Evolutionary conservation across 2,888 invertebrate genomes (phyloP).

Genomic region (Physocephala rufipes): DNA sequence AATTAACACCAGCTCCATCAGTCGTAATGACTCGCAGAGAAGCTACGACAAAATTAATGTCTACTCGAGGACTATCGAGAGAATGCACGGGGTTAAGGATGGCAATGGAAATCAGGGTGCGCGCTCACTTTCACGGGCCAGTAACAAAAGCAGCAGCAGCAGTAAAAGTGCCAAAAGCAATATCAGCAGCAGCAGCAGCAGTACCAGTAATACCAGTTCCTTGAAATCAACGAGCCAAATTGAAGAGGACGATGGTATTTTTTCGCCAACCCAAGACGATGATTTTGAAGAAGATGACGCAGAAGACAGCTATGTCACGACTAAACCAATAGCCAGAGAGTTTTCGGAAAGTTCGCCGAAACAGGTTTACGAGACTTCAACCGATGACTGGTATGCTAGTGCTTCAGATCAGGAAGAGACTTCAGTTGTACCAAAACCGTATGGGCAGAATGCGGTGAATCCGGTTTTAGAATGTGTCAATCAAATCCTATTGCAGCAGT

Average conservation of each 20-base stretch:
- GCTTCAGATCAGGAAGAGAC: constrained; percentile 80
- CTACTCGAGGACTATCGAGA: constrained; percentile 70
- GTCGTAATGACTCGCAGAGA: constrained; percentile 58
- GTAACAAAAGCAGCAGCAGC: constrained; percentile 30
- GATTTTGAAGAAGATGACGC: constrained; percentile 53
- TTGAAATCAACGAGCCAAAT: constrained; percentile 42
- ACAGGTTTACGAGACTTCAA: constrained; percentile 63
- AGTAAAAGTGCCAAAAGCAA: constrained; percentile 34
- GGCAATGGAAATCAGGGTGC: constrained; percentile 58
- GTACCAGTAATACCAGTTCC: constrained; percentile 42
- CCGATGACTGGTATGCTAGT: constrained; percentile 82
- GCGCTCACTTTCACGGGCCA: constrained; percentile 42
- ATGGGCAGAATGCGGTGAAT: constrained; percentile 74
- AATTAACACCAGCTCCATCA: constrained; percentile 59
- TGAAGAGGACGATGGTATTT: constrained; percentile 58
- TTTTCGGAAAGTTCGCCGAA: constrained; percentile 63
- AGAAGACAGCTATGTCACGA: background rate
- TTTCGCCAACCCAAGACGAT: constrained; percentile 56
- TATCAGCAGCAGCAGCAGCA: constrained; percentile 48
- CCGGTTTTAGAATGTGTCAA: constrained; percentile 88
- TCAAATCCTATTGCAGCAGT: constrained; percentile 81
- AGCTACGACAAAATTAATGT: constrained; percentile 62
- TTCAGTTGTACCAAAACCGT: constrained; percentile 51
- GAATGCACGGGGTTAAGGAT: constrained; percentile 69
- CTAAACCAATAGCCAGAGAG: constrained; percentile 54